Percentiles rank a stretch among this genome's conserved stretches.
These are phyloP conservation scores for Corythoichthys intestinalis DNA, from an alignment of 2,113 vertebrate genomes.

Conservation along the genomic window DNA sequence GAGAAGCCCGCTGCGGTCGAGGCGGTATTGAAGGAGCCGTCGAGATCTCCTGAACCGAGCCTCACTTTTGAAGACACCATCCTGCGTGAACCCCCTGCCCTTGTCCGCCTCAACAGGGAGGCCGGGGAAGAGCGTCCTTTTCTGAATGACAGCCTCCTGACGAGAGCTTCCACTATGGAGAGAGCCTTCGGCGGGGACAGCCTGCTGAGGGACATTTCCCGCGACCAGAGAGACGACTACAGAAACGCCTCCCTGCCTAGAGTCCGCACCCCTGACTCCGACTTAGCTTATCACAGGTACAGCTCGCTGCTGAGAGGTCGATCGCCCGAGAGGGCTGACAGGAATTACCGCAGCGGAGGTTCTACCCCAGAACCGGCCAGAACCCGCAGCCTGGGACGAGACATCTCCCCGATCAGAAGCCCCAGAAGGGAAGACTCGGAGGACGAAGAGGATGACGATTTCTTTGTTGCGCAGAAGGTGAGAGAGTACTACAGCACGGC, in stretches of 20 bases:
- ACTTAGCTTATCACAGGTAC: slow-evolving; percentile 65
- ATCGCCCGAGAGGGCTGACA: slow-evolving; percentile 52
- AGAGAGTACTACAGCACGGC: slow-evolving; percentile 76
- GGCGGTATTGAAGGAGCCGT: slow-evolving; percentile 48
- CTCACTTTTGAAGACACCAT: slow-evolving; percentile 49
- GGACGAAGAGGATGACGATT: slow-evolving; percentile 69
- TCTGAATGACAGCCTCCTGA: slow-evolving; percentile 53
- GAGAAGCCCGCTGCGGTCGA: slow-evolving; percentile 70
- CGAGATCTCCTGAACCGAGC: slow-evolving; percentile 42
- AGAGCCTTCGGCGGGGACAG: slow-evolving; percentile 47
- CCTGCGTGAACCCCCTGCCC: slow-evolving; percentile 47
- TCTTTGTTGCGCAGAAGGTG: slow-evolving; percentile 65
- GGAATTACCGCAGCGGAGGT: slow-evolving; percentile 31
- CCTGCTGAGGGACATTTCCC: slow-evolving; percentile 49
- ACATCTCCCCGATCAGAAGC: slow-evolving; percentile 58
- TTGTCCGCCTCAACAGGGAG: slow-evolving; percentile 60
- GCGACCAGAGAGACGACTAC: slow-evolving; percentile 31
- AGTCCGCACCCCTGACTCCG: slow-evolving; percentile 62
- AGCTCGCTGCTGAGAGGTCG: slow-evolving; percentile 65
- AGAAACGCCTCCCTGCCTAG: slow-evolving; percentile 54
- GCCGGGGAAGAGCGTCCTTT: slow-evolving; percentile 33
- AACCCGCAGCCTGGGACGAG: slow-evolving; percentile 66
- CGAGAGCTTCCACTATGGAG: slow-evolving; percentile 53
- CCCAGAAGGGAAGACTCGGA: slow-evolving; percentile 47
- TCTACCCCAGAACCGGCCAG: slow-evolving; percentile 53